Base-by-base conservation (phyloP, 2,888 invertebrate genomes). In the Drosophila diplacantha region DNA sequence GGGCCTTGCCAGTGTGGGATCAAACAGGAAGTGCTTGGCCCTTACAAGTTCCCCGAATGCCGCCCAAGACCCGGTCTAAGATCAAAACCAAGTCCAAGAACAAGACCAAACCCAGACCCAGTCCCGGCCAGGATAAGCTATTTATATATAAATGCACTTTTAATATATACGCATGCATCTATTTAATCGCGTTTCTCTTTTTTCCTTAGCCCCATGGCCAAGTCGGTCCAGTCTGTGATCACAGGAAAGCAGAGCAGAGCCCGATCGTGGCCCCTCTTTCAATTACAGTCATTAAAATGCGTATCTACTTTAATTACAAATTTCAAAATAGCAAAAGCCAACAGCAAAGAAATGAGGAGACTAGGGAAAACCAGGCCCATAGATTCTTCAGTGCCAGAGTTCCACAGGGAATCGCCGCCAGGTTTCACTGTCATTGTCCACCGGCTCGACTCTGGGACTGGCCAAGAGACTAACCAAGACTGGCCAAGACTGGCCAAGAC, bases 241-340 rank as follows among this genome's bases (percentile, higher is more conserved):
- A 20, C 35, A 26, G 22, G 9, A 22, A 41, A 35, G 9, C 18
- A 14, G 29, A 16, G 16, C 32, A 34, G 34, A 53, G 5, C 32
- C 49, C 24, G 24, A 37, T 16, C 8, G 20, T 11, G 58, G 58
- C 58, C 58, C 73, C 72, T 75, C 72, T 75, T 78, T 81, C 69
- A 74, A 77, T 77, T 74, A 67, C 65, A 70, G 65, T 55, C 71
- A 65, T 71, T 64, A 71, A 70, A 71, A 71, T 65, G 71, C 69
- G 69, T 71, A 67, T 59, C 51, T 61, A 73, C 72, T 73, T 77
- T 78, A 83, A 83, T 83, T 82, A 79, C 81, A 81, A 83, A 81
- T 77, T 83, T 79, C 72, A 53, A 66, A 58, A 66, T 50, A 34
- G 39, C 57, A 75, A 71, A 20, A 31, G 14, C 2, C 11, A 11